Evolutionary conservation across 2,113 vertebrate genomes (phyloP), one percentile per base, ranked within the genome.

Genomic region (Crotalus tigris): DNA sequence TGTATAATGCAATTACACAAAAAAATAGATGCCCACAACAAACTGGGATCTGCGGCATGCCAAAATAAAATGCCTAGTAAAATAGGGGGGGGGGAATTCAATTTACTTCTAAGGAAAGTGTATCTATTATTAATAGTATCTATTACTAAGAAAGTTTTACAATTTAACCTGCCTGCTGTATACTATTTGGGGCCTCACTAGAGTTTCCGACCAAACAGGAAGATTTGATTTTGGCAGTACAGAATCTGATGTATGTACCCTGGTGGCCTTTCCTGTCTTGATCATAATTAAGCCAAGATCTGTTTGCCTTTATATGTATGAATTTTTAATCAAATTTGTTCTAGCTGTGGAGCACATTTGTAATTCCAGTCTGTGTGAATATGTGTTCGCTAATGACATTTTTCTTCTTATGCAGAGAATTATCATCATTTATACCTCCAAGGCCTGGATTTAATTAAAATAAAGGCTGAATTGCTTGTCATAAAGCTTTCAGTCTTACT

Each of bases 361-460:
- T 13, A 64, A 39, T 53, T 69, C n/a, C 26, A 53, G 15, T 53
- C 61, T 59, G 21, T 85, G 12, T 51, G 15, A 51, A 59, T 17
- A 23, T 33, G 11, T n/a, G 1, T 92, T 92, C 89, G n/a, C 33
- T 59, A 13, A 23, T 49, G 17, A 49, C 19, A 44, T 85, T 26
- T 87, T 75, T 58, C 39, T 46, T 15, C 26, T 54, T 39, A 90
- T 49, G 55, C 54, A 91, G 49, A 91, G 39, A 85, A 57, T 44
- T 81, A 85, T 54, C 64, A 29, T 49, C 29, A 75, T 26, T 24
- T 29, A 24, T n/a, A 26, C 88, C 88, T 64, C 26, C 57, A 13
- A 0, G 49, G 0, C 26, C 59, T 55, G 17, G 3, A n/a, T 12
- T 39, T 23, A 87, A 0, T 0, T 5, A 5, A 0, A 91, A 15